A percentile compares a stretch with the other conserved stretches of the same genome.
Evolutionary conservation across 2,113 vertebrate genomes (phyloP).

Genomic region (Crotalus helleri): DNA sequence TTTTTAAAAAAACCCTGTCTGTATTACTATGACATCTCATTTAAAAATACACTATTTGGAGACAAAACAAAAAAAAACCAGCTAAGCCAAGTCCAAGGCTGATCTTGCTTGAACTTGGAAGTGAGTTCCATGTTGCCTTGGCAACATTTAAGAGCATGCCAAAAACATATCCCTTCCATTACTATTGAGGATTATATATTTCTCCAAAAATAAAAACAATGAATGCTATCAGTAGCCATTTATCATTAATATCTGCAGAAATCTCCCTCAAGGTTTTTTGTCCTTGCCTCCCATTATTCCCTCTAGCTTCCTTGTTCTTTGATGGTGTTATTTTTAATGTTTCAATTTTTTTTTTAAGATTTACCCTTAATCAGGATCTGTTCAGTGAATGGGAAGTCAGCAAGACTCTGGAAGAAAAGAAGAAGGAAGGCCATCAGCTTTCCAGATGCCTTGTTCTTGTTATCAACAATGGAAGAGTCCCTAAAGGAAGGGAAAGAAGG

Average conservation of each 20-base stretch:
- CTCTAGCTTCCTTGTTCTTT: neutral
- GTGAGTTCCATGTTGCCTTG: neutral
- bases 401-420: neutral
- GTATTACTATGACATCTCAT: neutral
- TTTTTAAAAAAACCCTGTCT: neutral
- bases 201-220: neutral
- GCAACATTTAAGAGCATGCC: neutral
- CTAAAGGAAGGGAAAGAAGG: neutral
- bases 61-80: neutral
- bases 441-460: neutral
- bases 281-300: neutral
- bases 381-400: neutral
- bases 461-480: neutral
- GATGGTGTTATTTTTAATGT: neutral
- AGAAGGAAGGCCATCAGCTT: neutral
- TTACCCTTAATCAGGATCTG: neutral
- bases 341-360: neutral
- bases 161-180: neutral
- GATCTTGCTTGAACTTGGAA: neutral
- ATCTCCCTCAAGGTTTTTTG: neutral
- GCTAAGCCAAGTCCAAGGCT: neutral
- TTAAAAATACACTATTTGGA: neutral
- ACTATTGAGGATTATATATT: neutral
- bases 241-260: neutral
- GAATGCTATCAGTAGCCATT: neutral